Conservation (phyloP, 1,140 invertebrate species). For the Oscheius sp. region DNA sequence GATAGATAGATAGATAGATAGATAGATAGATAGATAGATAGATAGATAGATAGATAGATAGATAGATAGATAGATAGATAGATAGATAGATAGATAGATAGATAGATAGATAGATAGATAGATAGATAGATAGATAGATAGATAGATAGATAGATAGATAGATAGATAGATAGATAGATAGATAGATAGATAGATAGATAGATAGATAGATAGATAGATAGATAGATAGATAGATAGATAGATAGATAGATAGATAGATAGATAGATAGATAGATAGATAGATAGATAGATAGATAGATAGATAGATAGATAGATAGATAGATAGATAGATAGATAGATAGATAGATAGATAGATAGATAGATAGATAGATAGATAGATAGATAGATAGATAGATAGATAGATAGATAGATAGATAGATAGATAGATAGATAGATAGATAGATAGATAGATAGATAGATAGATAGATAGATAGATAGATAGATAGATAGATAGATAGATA, state of each 20-base stretch:
- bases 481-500: neutral
- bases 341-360: neutral
- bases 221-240: neutral
- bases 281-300: neutral
- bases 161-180: neutral
- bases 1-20: neutral
- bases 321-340: neutral
- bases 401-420: neutral
- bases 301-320: neutral
- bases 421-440: neutral
- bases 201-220: neutral
- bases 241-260: neutral
- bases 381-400: neutral
- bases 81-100: neutral
- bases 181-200: neutral
- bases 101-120: neutral
- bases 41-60: neutral
- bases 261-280: neutral
- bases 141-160: neutral
- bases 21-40: neutral
- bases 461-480: neutral
- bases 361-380: neutral
- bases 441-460: neutral
- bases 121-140: neutral
- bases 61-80: neutral